These are phyloP conservation scores for Fistularia commersonii DNA, from an alignment of 2,797 vertebrate species.

Conservation along the genomic window DNA sequence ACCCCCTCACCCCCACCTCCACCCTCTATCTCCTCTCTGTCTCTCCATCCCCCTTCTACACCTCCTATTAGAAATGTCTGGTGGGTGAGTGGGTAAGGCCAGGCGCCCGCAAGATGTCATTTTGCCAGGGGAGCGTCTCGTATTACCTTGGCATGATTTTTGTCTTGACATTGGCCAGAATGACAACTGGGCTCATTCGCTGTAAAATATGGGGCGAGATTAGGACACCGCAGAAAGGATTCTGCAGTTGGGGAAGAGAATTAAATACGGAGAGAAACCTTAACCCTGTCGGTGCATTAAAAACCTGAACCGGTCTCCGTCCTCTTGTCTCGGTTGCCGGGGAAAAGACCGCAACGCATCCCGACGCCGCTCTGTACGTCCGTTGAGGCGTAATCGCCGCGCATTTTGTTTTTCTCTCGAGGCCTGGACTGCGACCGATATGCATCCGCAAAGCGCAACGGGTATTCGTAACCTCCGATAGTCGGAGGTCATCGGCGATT, in stretches of 20 bases:
- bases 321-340: constrained; percentile 4
- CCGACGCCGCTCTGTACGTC: constrained; percentile 17
- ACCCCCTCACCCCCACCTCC: constrained; percentile 42
- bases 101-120: constrained; percentile 27
- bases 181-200: constrained; percentile 1
- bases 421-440: constrained; percentile 12
- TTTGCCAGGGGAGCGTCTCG: constrained; percentile 33
- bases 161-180: constrained; percentile 7
- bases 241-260: neutral
- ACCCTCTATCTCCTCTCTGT: constrained; percentile 43
- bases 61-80: constrained; percentile 59
- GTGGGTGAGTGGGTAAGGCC: constrained; percentile 45
- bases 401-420: constrained; percentile 26
- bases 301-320: constrained; percentile 2
- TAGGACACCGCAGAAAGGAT: constrained; percentile 1
- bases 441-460: neutral
- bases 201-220: neutral
- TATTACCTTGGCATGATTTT: constrained; percentile 32
- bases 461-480: constrained; percentile 55
- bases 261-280: constrained; percentile 1
- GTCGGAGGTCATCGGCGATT: constrained; percentile 39
- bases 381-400: constrained; percentile 25
- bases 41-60: constrained; percentile 39
- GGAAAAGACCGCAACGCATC: neutral
- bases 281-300: neutral